Evolutionary conservation across 1,140 invertebrate species (phyloP).

Genomic region (Limonius californicus): DNA sequence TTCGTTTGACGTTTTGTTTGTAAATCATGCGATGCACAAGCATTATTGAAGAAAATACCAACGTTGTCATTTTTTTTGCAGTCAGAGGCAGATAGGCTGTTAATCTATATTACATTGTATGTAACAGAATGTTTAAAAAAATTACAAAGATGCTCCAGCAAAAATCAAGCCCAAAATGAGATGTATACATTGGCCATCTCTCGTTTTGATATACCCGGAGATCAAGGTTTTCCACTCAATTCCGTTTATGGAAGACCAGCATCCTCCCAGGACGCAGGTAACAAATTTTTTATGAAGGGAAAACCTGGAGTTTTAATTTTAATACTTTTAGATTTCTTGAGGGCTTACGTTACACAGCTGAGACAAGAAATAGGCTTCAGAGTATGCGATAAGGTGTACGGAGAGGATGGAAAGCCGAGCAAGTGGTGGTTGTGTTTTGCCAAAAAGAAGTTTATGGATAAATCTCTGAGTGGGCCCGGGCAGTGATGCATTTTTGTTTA

Average conservation of each 20-base stretch:
- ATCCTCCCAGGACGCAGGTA: slow-evolving; percentile 74
- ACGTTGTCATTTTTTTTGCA: slow-evolving; percentile 48
- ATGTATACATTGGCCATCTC: slow-evolving; percentile 94
- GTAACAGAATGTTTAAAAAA: slow-evolving; percentile 97
- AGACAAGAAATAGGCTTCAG: slow-evolving; percentile 91
- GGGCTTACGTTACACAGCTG: slow-evolving; percentile 90
- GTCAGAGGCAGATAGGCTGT: slow-evolving; percentile 90
- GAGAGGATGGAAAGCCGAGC: slow-evolving; percentile 89
- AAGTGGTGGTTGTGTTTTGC: slow-evolving; percentile 99
- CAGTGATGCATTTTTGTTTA: slow-evolving; percentile 55
- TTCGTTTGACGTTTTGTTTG: neutral
- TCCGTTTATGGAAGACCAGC: slow-evolving; percentile 91
- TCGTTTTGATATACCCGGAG: slow-evolving; percentile 96
- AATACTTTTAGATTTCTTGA: slow-evolving; percentile 72
- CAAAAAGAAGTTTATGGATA: slow-evolving; percentile 99
- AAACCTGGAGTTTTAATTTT: neutral
- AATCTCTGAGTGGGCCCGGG: slow-evolving; percentile 82
- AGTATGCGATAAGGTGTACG: slow-evolving; percentile 89
- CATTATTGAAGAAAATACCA: too few relatives aligned
- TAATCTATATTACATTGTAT: slow-evolving; percentile 98
- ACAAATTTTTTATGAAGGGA: slow-evolving; percentile 4
- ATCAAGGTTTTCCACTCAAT: slow-evolving; percentile 94
- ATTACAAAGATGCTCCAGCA: slow-evolving; percentile 85
- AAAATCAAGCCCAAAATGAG: slow-evolving; percentile 88
- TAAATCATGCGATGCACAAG: neutral